These are phyloP conservation scores for Microcebus lehilahytsara DNA, from an alignment of 2,113 vertebrate species.

Conservation along the genomic window DNA sequence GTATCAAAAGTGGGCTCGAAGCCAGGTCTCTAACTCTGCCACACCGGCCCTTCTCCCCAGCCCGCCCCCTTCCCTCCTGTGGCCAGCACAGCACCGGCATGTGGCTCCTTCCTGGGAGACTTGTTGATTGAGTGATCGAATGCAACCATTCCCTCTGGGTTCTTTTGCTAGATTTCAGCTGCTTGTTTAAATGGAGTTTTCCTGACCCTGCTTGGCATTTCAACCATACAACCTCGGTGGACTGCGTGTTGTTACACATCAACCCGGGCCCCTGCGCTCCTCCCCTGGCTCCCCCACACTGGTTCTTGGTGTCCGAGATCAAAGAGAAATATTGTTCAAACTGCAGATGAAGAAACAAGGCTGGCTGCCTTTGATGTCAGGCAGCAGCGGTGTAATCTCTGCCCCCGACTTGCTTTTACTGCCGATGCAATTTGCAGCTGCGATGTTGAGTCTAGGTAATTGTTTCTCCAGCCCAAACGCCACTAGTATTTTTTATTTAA, in stretches of 20 bases:
- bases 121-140: background rate
- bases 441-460: background rate
- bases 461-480: conserved; percentile 42
- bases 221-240: background rate
- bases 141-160: background rate
- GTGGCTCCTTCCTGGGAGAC: background rate
- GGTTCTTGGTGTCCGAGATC: conserved; percentile 64
- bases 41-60: rapidly evolving
- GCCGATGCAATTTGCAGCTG: conserved; percentile 29
- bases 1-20: background rate
- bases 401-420: background rate
- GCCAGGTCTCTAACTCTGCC: background rate
- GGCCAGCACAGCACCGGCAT: background rate
- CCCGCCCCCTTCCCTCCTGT: background rate
- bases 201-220: conserved; percentile 49
- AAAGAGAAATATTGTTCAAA: conserved; percentile 69
- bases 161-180: conserved; percentile 2
- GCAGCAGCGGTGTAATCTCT: background rate
- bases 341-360: conserved; percentile 64
- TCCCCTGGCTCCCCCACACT: background rate
- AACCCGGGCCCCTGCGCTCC: background rate
- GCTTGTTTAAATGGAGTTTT: conserved; percentile 6
- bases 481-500: conserved; percentile 68
- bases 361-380: conserved; percentile 70
- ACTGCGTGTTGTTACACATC: background rate